phyloP scores from a whole-genome alignment of 2,113 vertebrate genomes.

The Mohoua ochrocephala region DNA sequence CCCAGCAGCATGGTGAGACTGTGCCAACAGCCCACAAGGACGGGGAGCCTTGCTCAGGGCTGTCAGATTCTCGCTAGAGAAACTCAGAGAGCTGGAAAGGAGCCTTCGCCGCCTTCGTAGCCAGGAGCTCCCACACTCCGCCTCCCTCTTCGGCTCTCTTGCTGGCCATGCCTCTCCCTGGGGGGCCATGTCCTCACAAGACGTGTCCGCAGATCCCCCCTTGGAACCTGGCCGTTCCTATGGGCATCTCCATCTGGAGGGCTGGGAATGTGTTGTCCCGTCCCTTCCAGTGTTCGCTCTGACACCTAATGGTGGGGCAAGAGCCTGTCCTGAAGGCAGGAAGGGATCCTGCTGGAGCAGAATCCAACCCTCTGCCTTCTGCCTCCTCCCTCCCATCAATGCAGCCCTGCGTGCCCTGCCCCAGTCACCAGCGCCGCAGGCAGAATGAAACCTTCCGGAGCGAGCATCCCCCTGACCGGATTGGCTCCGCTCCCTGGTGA shows the following conservation, averaged over 20 bases:
- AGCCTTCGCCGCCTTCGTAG: neutral
- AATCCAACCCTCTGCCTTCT: neutral
- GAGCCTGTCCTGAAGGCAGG: neutral
- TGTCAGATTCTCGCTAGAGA: neutral
- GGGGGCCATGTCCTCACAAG: neutral
- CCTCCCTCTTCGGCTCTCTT: neutral
- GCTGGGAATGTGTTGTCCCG: neutral
- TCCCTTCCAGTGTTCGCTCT: neutral
- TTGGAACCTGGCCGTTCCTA: neutral
- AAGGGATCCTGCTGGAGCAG: neutral
- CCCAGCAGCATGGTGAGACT: neutral
- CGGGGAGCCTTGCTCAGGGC: neutral
- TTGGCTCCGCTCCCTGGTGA: accelerated
- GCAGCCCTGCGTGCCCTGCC: neutral
- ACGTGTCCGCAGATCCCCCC: accelerated
- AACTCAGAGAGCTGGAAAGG: constrained; percentile 6
- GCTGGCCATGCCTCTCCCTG: neutral
- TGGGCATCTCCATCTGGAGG: neutral
- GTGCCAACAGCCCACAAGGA: constrained; percentile 17
- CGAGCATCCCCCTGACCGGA: accelerated
- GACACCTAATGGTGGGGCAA: neutral
- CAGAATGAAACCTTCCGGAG: neutral
- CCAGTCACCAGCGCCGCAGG: accelerated
- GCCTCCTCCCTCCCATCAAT: neutral
- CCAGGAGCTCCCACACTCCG: neutral